These are phyloP conservation scores for Thecophora atra DNA, from an alignment of 2,888 invertebrate genomes.

Conservation along the genomic window DNA sequence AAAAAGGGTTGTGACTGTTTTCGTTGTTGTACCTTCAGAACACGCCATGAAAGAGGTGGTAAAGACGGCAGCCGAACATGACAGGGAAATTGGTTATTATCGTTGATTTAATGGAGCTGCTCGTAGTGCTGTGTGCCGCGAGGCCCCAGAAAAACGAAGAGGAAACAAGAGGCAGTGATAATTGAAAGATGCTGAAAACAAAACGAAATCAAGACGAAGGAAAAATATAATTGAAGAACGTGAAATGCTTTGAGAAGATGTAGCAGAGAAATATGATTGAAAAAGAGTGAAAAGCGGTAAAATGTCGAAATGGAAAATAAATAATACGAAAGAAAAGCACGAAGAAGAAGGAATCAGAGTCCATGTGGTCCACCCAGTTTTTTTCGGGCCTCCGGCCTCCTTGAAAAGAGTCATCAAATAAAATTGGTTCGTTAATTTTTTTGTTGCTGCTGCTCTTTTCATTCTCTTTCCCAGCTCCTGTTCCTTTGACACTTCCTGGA, in stretches of 20 bases:
- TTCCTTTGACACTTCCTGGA: slow-evolving; percentile 1
- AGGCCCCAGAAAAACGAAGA: not conserved
- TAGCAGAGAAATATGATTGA: no score
- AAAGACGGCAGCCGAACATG: not conserved
- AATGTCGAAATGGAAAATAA: no score
- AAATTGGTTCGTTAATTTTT: slow-evolving; percentile 15
- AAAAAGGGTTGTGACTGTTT: not conserved
- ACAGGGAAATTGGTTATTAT: slow-evolving; percentile 21
- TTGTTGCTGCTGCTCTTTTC: not conserved
- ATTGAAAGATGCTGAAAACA: not conserved
- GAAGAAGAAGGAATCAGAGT: not conserved
- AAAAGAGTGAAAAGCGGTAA: no score
- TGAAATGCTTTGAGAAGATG: no score
- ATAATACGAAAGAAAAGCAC: not conserved
- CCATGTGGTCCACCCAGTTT: not conserved
- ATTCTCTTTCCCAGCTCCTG: not conserved
- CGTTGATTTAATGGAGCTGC: slow-evolving; percentile 20
- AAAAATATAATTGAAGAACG: no score
- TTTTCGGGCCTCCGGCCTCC: slow-evolving; percentile 1
- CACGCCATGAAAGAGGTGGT: not conserved
- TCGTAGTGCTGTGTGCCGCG: not conserved
- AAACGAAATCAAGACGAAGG: not conserved
- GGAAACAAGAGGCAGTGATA: not conserved
- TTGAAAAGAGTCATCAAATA: slow-evolving; percentile 19
- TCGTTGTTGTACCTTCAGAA: slow-evolving; percentile 17